Base-by-base conservation (phyloP, 2,113 vertebrate species). In the Ophthalmolycus amberensis region DNA sequence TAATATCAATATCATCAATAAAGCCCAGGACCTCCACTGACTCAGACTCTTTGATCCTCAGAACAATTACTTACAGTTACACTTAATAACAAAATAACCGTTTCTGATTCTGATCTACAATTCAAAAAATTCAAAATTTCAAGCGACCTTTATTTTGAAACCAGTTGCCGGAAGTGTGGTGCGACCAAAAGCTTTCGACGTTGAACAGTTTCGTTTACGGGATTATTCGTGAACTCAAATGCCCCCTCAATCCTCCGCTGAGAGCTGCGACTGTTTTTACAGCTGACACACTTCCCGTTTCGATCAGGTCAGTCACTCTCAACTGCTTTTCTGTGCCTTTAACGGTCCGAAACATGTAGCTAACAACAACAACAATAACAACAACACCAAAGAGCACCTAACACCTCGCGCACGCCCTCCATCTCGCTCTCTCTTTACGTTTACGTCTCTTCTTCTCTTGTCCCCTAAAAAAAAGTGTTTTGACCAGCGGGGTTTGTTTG, bases 221-320 rank as follows among this genome's bases (percentile, higher is more conserved):
- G 70, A 74, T 83, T 73, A 75, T 66, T 48, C 16, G 62, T 91
- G 88, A 93, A 91, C 91, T 92, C 84, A 81, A 58, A 71, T 90
- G 71, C 82, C 80, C 85, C 71, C 62, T 25, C 58, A 11, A 10
- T 59, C 48, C 66, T 14, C 73, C 27, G 74, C 71, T 52, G 77
- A 81, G 83, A 77, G 52, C 75, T 63, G 75, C 72, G 62, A 67
- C 73, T 87, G 89, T 91, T 79, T 66, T 75, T 52, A 84, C 90
- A 83, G 75, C 79, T 91, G 92, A 91, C 80, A 89, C 83, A 80
- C 60, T 85, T 89, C 85, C 89, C 71, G 20, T 69, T 80, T 77
- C 63, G 40, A 75, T 9, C 91, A 89, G 90, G 85, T 91, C 75
- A 81, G 86, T 82, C 58, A 0, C 71, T 70, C 52, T 15, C 63